phyloP scores from a whole-genome alignment of 2,797 vertebrate species.

The Aldrovandia affinis region DNA sequence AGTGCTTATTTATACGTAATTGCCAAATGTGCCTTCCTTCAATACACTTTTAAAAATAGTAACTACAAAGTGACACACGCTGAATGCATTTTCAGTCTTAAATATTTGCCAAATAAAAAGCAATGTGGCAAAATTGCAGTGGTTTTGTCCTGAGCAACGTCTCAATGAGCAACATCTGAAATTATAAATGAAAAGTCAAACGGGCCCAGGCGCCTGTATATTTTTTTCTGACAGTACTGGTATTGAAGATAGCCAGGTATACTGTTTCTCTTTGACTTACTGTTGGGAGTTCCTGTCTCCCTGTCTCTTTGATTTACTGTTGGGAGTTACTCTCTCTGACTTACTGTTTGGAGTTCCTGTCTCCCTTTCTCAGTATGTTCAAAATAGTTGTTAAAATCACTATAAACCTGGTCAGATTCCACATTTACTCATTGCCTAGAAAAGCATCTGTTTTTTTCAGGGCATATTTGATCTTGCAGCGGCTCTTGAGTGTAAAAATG shows the following conservation, averaged over 20 bases:
- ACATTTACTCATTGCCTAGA: neutral
- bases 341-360: conserved; percentile 41
- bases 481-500: conserved; percentile 7
- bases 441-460: neutral
- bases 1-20: conserved; percentile 72
- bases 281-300: conserved; percentile 43
- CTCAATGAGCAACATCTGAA: neutral
- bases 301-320: conserved; percentile 31
- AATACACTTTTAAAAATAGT: conserved; percentile 45
- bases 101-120: conserved; percentile 53
- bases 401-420: conserved; percentile 19
- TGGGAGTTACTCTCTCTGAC: conserved; percentile 40
- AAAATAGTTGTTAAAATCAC: conserved; percentile 38
- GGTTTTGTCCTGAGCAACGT: conserved; percentile 10
- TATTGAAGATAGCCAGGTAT: conserved; percentile 20
- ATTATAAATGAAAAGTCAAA: neutral
- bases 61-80: conserved; percentile 34
- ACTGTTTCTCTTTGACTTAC: conserved; percentile 6
- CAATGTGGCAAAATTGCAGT: conserved; percentile 28
- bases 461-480: neutral
- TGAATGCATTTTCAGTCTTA: conserved; percentile 35
- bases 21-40: conserved; percentile 74
- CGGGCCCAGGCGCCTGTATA: neutral
- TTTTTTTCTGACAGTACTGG: conserved; percentile 9
- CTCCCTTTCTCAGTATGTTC: conserved; percentile 37